phyloP scores from a whole-genome alignment of 1,140 invertebrate genomes.

The Lepidurus packardi region DNA sequence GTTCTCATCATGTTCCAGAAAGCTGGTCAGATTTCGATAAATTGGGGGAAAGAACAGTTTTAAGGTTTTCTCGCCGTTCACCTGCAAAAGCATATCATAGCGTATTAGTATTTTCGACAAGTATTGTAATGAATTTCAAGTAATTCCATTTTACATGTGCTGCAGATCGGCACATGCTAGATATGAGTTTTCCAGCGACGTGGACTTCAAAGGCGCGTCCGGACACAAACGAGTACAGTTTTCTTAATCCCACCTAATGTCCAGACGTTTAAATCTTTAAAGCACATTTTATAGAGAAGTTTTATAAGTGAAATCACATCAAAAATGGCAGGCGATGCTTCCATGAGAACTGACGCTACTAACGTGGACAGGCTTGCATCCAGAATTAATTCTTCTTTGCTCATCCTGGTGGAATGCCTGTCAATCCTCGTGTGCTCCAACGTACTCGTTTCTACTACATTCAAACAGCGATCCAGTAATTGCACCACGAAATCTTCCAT shows the following conservation, averaged over 20 bases:
- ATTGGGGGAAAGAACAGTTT: slow-evolving; percentile 66
- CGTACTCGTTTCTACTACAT: slow-evolving; percentile 61
- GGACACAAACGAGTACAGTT: slow-evolving; percentile 65
- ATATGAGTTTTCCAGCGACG: slow-evolving; percentile 71
- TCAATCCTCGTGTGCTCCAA: slow-evolving; percentile 59
- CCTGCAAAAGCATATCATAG: slow-evolving; percentile 50
- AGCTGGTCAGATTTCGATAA: slow-evolving; percentile 51
- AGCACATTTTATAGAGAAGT: slow-evolving; percentile 35
- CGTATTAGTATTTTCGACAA: background rate
- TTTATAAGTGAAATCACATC: slow-evolving; percentile 39
- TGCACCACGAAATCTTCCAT: slow-evolving; percentile 85
- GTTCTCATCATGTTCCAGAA: slow-evolving; percentile 52
- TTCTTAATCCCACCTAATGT: slow-evolving; percentile 59
- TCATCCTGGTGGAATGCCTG: slow-evolving; percentile 48
- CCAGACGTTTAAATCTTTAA: slow-evolving; percentile 44
- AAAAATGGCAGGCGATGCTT: slow-evolving; percentile 58
- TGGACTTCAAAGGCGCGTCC: slow-evolving; percentile 70
- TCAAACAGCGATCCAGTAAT: slow-evolving; percentile 71
- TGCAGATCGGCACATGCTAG: slow-evolving; percentile 59
- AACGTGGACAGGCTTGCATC: slow-evolving; percentile 64
- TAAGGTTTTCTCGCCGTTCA: slow-evolving; percentile 57
- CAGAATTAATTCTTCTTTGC: slow-evolving; percentile 61
- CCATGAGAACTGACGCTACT: slow-evolving; percentile 58
- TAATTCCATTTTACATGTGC: background rate
- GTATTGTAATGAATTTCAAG: background rate